phyloP scores from a whole-genome alignment of 2,797 vertebrate genomes.

The Amazona ochrocephala region DNA sequence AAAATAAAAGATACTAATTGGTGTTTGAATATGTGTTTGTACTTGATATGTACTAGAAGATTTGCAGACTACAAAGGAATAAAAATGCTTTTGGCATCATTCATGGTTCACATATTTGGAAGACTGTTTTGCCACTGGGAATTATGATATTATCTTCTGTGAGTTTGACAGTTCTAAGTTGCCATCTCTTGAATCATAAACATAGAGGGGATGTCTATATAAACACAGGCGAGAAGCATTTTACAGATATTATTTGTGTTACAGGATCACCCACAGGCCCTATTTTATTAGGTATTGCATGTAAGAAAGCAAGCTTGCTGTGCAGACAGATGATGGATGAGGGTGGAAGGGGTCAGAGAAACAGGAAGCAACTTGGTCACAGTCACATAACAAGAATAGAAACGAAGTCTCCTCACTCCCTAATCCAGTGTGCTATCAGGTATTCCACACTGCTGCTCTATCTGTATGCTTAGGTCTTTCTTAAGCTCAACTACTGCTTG shows the following conservation, averaged over 20 bases:
- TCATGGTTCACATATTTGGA: neutral
- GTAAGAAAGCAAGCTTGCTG: neutral
- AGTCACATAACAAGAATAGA: neutral
- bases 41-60: neutral
- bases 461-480: neutral
- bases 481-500: neutral
- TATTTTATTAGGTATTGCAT: neutral
- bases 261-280: neutral
- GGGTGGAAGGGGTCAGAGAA: slow-evolving; percentile 28
- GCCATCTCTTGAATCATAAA: neutral
- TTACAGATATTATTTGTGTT: neutral
- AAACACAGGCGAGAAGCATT: neutral
- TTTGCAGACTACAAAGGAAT: neutral
- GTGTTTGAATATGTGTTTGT: neutral
- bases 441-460: neutral
- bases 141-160: neutral
- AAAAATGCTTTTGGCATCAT: neutral
- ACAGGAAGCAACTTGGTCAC: neutral
- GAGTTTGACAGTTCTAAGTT: neutral
- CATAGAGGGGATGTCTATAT: neutral
- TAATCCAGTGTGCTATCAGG: neutral
- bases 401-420: neutral
- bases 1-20: neutral
- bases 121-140: neutral
- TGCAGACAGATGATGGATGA: slow-evolving; percentile 17